A percentile compares a stretch with the other conserved stretches of the same genome.
These are phyloP conservation scores for Plebejus argus DNA, from an alignment of 2,888 invertebrate genomes.

Conservation along the genomic window DNA sequence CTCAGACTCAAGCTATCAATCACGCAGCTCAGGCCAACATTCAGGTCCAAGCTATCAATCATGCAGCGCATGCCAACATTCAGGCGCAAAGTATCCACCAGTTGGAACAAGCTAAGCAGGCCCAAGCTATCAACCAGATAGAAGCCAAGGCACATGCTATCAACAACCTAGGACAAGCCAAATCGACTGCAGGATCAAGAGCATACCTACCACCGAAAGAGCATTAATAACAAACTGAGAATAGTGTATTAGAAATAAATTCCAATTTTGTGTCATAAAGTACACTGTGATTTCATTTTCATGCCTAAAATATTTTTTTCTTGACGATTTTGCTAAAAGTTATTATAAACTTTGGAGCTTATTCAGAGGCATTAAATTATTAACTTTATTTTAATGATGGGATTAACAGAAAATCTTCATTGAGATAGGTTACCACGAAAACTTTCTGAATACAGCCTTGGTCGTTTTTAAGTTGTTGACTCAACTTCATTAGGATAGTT, in stretches of 20 bases:
- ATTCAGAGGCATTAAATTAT: too few species aligned
- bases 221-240: background rate
- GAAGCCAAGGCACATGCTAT: background rate
- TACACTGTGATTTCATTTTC: background rate
- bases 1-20: background rate
- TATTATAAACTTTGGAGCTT: too few species aligned
- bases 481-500: too few species aligned
- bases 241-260: background rate
- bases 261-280: background rate
- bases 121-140: background rate
- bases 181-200: background rate
- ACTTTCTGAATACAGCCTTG: too few species aligned
- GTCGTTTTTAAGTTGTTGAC: too few species aligned
- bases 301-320: background rate
- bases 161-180: background rate
- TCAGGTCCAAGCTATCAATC: background rate
- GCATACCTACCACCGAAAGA: slow-evolving; percentile 11
- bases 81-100: background rate
- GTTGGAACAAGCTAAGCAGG: background rate
- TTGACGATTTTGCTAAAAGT: too few species aligned
- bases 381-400: too few species aligned
- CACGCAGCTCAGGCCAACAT: background rate
- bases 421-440: too few species aligned
- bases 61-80: background rate
- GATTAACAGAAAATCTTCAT: too few species aligned